phyloP scores from a whole-genome alignment of 2,797 vertebrate genomes.

The Paguma larvata region DNA sequence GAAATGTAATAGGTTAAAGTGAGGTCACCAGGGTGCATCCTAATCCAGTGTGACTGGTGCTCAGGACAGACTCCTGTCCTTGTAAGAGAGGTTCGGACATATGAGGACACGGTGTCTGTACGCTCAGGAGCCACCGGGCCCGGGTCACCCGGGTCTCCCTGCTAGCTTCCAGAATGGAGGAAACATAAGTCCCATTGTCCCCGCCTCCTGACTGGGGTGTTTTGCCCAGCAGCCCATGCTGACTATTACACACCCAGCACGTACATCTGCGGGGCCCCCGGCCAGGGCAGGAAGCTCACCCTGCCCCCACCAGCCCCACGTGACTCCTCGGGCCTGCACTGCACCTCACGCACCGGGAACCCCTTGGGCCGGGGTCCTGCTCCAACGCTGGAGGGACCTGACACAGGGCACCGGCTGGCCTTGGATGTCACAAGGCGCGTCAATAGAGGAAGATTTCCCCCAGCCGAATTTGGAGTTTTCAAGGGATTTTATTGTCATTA shows the following conservation, averaged over 20 bases:
- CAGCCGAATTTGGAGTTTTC: background rate
- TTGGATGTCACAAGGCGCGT: accelerated
- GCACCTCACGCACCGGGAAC: background rate
- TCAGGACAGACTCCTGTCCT: background rate
- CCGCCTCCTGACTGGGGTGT: background rate
- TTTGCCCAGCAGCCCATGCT: background rate
- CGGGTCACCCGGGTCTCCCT: background rate
- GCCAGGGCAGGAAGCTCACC: background rate
- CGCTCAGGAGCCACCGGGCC: background rate
- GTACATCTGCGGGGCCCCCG: background rate
- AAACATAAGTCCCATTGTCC: too few relatives aligned
- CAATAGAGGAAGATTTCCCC: background rate
- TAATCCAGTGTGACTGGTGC: background rate
- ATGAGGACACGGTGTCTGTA: background rate
- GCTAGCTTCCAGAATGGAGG: background rate
- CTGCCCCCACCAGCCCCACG: background rate
- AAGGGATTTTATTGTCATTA: background rate
- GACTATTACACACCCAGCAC: background rate
- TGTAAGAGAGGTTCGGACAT: background rate
- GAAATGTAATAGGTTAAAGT: accelerated
- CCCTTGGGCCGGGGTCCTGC: background rate
- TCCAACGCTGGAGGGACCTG: background rate
- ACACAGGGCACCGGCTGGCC: accelerated
- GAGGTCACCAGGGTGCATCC: background rate
- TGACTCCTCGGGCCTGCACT: background rate